Base-by-base conservation (phyloP, 1,140 invertebrate genomes). In the Octopus sinensis region DNA sequence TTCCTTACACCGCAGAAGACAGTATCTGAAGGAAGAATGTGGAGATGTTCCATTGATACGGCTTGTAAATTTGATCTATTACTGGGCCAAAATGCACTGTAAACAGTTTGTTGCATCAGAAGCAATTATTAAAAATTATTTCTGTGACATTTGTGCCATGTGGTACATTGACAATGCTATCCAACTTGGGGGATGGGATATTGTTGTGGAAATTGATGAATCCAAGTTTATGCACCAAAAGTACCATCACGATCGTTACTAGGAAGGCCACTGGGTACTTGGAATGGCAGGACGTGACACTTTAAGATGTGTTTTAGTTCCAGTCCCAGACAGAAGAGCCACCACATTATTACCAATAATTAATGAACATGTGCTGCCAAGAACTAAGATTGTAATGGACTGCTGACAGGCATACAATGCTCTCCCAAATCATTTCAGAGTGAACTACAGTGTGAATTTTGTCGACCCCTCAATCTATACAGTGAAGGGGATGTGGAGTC, bases 191-290 rank as follows among this genome's bases (percentile, higher is more conserved):
- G 62, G 62, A 13, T 12, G n/a, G 12, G n/a, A 68, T 68, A 12
- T n/a, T n/a, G n/a, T 68, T n/a, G 62, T 68, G 12, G 62, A 68
- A 68, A 68, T 68, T 13, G 62, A 68, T n/a, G 62, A 68, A 68
- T 68, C 62, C 12, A 68, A 68, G n/a, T 68, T 68, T 68, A 68
- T 68, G 62, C 62, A 68, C 62, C 12, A n/a, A 68, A 68, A 68
- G n/a, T 68, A 68, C n/a, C 62, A 68, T 68, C 62, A n/a, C 62
- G 3, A 3, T n/a, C 62, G n/a, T 68, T 68, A n/a, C 12, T n/a
- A 68, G 12, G 62, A 68, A 68, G 62, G 62, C 62, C 62, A 68
- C 62, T 68, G 62, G 62, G 62, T 68, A 13, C n/a, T 68, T 12
- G 76, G 17, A 10, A 12, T n/a, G 76, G 30, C 12, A 23, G 17